phyloP scores from a whole-genome alignment of 1,140 invertebrate genomes.

The Magallana angulata region DNA sequence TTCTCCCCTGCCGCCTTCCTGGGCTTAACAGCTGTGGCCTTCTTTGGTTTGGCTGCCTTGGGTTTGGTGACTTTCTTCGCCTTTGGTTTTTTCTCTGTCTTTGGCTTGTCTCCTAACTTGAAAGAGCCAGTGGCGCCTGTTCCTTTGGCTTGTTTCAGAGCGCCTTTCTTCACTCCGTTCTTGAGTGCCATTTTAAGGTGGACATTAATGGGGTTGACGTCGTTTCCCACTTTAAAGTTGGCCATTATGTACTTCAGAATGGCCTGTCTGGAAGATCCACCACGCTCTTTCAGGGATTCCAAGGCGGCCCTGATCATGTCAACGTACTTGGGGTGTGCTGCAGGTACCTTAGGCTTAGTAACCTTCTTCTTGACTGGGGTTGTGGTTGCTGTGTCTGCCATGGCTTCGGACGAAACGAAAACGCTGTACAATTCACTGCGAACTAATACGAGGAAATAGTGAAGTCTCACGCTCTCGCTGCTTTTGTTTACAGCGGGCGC shows the following conservation, averaged over 20 bases:
- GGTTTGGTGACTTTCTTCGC: conserved; percentile 51
- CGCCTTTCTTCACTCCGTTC: conserved; percentile 65
- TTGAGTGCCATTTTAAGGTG: conserved; percentile 41
- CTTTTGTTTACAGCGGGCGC: no score
- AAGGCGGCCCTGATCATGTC: conserved; percentile 69
- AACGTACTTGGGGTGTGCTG: conserved; percentile 60
- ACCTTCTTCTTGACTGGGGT: no score
- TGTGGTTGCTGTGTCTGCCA: no score
- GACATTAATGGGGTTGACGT: conserved; percentile 71
- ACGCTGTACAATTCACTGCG: no score
- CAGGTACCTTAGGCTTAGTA: no score
- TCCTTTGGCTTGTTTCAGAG: conserved; percentile 75
- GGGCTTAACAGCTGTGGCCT: not conserved
- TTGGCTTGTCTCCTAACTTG: conserved; percentile 71
- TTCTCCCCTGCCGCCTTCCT: conserved; percentile 42
- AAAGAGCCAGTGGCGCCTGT: conserved; percentile 78
- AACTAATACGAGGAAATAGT: no score
- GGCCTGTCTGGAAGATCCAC: conserved; percentile 75
- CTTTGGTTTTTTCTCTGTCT: conserved; percentile 47
- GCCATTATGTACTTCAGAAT: conserved; percentile 78
- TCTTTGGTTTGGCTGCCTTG: conserved; percentile 60
- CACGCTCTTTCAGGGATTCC: conserved; percentile 62
- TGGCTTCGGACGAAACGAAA: no score
- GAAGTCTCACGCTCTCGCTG: no score
- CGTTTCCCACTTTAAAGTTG: conserved; percentile 74